Base-by-base conservation (phyloP, 2,797 vertebrate genomes). In the Scleropages formosus region DNA sequence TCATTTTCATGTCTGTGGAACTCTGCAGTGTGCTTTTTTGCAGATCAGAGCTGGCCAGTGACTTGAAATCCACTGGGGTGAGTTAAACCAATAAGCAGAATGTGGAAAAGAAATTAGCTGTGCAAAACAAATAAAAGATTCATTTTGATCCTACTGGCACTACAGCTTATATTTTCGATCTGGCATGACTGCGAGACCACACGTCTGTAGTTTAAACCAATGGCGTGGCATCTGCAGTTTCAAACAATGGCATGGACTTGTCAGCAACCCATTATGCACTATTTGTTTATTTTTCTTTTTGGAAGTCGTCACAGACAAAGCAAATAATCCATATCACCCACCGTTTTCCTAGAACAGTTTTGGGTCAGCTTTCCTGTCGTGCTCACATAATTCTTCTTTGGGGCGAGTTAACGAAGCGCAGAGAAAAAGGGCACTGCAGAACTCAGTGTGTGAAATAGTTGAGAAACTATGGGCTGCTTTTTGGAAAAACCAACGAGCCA, bases 101-200 rank as follows among this genome's bases (percentile, higher is more conserved):
- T 61, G 58, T 49, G 58, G 74, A 69, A 62, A 76, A 49, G 44
- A 27, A 51, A 73, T 68, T 62, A 70, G 22, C 44, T 46, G 67
- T 18, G 24, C 31, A 67, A 73, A 68, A 68, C 73, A 74, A 74
- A 66, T 62, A 74, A 74, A 74, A 74, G 73, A 74, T 60, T 58
- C 24, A 31, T 63, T 58, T 66, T 66, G 20, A 56, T 56, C 51
- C 51, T 15, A 58, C 24, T 7, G n/a, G 53, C 56, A 67, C 26
- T 22, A 66, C 12, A 6, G 56, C 18, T 44, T 68, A 46, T 68
- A 26, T 59, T 67, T 46, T 15, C 27, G 7, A 18, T 11, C 58
- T 60, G 20, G 27, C 22, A 9, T 59, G 67, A 47, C 26, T 71
- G 24, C 71, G 26, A 58, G 12, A 56, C 27, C 53, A 56, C 56